These are phyloP conservation scores for Cladopsammia gracilis DNA, from an alignment of 64 coral and sea anemone genomes.

Conservation along the genomic window DNA sequence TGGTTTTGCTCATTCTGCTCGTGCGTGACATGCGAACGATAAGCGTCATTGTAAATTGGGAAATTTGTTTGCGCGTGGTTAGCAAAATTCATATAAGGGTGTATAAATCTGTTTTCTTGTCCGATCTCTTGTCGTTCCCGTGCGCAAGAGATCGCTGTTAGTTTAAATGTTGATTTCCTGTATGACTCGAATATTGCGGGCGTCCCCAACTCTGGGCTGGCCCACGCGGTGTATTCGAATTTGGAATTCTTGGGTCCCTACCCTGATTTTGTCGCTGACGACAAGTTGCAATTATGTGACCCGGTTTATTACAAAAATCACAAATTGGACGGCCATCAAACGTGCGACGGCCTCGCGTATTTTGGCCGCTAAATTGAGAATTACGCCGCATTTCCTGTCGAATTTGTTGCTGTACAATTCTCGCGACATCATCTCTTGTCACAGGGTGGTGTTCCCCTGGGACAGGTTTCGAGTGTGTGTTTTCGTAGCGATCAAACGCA, in stretches of 20 bases:
- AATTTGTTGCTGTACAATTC: not conserved
- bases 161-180: constrained; percentile 5
- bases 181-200: not conserved
- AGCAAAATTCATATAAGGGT: not conserved
- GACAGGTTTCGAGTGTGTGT: not conserved
- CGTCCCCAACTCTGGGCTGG: not conserved
- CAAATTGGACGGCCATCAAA: not conserved
- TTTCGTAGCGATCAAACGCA: not conserved
- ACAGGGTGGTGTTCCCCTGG: not conserved
- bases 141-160: not conserved
- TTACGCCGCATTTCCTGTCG: not conserved
- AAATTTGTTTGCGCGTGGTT: not conserved
- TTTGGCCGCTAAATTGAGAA: not conserved
- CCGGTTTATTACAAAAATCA: constrained; percentile 1
- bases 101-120: not conserved
- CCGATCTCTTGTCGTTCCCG: not conserved
- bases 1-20: not conserved
- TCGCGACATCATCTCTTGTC: not conserved
- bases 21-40: not conserved
- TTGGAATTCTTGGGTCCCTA: constrained; percentile 10
- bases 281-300: not conserved
- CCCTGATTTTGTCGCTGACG: not conserved
- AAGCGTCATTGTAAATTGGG: not conserved
- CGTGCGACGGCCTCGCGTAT: not conserved
- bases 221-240: not conserved